Percentiles rank a stretch among this genome's conserved stretches.
Conservation (phyloP, 2,113 vertebrate genomes). For the Entomyzon cyanotis region DNA sequence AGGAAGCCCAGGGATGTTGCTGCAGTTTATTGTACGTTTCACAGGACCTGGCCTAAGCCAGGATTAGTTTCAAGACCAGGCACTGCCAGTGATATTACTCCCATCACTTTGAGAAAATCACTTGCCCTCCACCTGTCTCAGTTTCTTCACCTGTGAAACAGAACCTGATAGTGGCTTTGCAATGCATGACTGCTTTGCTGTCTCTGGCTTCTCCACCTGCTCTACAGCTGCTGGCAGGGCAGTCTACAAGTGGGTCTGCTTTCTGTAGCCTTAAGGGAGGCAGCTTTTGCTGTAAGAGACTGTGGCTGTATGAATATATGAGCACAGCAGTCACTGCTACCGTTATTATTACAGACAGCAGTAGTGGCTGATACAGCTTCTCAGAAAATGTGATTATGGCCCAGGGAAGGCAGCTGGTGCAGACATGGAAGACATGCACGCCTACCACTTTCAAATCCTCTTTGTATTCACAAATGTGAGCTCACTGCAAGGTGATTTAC, state of each 20-base stretch:
- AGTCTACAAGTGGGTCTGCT: not conserved
- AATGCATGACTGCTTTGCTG: not conserved
- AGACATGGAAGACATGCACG: not conserved
- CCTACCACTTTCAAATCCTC: not conserved
- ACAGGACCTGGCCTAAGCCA: not conserved
- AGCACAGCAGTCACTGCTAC: not conserved
- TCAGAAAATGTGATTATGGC: not conserved
- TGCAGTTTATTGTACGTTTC: not conserved
- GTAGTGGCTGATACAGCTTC: not conserved
- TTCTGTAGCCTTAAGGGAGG: not conserved
- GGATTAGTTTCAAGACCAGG: not conserved
- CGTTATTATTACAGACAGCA: not conserved
- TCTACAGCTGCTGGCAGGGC: not conserved
- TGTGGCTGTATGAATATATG: not conserved
- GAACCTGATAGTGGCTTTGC: not conserved
- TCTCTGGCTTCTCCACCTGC: not conserved
- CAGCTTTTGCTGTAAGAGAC: not conserved
- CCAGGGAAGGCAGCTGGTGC: not conserved
- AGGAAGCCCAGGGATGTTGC: not conserved
- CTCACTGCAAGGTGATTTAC: not conserved
- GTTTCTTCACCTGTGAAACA: slow-evolving; percentile 13
- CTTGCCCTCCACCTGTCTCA: not conserved
- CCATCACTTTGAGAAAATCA: not conserved
- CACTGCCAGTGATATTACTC: not conserved
- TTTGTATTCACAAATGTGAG: not conserved